Evolutionary conservation across 2,888 invertebrate species (phyloP).

Genomic region (Alsophila aescularia): DNA sequence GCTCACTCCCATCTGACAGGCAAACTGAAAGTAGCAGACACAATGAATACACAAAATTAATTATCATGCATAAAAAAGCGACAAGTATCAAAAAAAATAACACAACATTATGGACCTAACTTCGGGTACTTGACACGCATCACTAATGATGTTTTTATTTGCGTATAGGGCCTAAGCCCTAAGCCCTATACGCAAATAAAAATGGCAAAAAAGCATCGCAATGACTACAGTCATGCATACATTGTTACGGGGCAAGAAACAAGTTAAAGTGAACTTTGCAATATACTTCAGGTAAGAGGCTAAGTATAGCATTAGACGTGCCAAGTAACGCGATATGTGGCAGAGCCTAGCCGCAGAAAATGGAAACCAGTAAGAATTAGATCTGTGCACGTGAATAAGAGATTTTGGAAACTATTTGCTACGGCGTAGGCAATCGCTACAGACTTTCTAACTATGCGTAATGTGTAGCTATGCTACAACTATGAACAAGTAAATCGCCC

Average conservation of each 20-base stretch:
- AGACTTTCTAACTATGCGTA: no score
- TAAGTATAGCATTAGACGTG: conserved; percentile 65
- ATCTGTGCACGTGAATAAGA: no score
- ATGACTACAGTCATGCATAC: conserved; percentile 45
- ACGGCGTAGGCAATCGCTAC: no score
- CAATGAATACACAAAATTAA: conserved; percentile 33
- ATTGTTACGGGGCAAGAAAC: conserved; percentile 45
- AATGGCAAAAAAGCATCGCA: conserved; percentile 46
- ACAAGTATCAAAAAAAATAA: no score
- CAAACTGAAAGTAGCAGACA: conserved; percentile 20
- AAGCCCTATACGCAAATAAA: conserved; percentile 43
- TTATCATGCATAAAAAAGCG: conserved; percentile 28
- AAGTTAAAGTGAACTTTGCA: no score
- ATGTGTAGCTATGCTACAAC: no score
- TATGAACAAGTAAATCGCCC: no score
- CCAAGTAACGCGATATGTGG: conserved; percentile 63
- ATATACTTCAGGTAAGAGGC: conserved; percentile 57
- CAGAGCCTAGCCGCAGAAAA: no score
- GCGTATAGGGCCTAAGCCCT: no score
- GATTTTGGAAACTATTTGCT: no score
- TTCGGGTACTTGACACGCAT: conserved; percentile 40
- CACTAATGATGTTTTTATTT: no score
- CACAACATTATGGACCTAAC: conserved; percentile 46
- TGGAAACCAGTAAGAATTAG: background rate
- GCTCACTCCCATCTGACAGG: background rate